A percentile compares a stretch with the other conserved stretches of the same genome.
Evolutionary conservation across 2,888 invertebrate species (phyloP).

Genomic region (Caenorhabditis macrosperma): DNA sequence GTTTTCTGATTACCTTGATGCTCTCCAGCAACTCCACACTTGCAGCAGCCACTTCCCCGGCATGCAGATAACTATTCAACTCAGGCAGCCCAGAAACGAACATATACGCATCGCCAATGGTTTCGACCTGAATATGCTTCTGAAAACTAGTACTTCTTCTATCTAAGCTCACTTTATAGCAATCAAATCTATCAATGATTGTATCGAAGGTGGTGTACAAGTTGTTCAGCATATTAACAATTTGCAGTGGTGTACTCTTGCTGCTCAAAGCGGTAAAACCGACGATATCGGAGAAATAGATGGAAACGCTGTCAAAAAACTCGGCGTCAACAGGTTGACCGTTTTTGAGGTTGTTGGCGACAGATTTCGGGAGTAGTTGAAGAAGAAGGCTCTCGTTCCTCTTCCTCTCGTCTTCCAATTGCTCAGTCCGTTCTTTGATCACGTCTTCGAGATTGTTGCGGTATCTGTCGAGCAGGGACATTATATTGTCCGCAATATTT

Average conservation of each 20-base stretch:
- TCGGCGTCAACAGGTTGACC: slow-evolving; percentile 67
- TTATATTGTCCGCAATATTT: slow-evolving; percentile 97
- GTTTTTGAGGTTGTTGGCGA: slow-evolving; percentile 65
- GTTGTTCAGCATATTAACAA: slow-evolving; percentile 90
- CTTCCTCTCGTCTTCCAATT: slow-evolving; percentile 90
- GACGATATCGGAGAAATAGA: slow-evolving; percentile 72
- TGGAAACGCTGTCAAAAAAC: slow-evolving; percentile 64
- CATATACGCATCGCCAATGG: slow-evolving; percentile 70
- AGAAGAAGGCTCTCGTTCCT: slow-evolving; percentile 82
- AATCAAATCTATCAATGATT: slow-evolving; percentile 84
- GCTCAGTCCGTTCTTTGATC: slow-evolving; percentile 93
- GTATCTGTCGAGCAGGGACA: slow-evolving; percentile 97
- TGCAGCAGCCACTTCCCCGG: slow-evolving; percentile 68
- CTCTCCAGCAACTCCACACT: slow-evolving; percentile 62
- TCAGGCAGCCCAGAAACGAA: slow-evolving; percentile 68
- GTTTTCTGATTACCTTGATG: slow-evolving; percentile 31
- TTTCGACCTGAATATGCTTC: slow-evolving; percentile 63
- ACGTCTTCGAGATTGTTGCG: slow-evolving; percentile 94
- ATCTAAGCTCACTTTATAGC: slow-evolving; percentile 56
- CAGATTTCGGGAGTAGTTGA: slow-evolving; percentile 86
- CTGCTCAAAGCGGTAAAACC: slow-evolving; percentile 70
- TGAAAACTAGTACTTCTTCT: no score
- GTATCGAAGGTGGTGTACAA: slow-evolving; percentile 91
- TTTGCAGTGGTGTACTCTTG: slow-evolving; percentile 83
- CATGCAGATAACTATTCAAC: slow-evolving; percentile 62